Base-by-base conservation (phyloP, 2,797 vertebrate species). In the Leptoclinus maculatus region DNA sequence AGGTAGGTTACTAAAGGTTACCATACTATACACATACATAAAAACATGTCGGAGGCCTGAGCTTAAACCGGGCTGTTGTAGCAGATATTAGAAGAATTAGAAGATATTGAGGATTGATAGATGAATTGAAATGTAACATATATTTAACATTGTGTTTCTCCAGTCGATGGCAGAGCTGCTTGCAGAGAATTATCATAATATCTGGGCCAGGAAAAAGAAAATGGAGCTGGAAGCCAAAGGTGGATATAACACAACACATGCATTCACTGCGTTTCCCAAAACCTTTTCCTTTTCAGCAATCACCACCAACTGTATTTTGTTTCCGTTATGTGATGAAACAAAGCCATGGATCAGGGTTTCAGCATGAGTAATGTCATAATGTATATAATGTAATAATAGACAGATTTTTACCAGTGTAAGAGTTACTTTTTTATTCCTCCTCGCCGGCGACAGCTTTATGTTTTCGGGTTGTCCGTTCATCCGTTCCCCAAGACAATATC, bases 111-210 rank as follows among this genome's bases (percentile, higher is more conserved):
- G 41, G 0, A 14, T 56, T 9, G 38, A 70, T 19, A 21, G 7
- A 49, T 76, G 14, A 25, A 54, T 6, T 38, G 43, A 53, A 29
- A 4, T 29, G 41, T 58, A 51, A 12, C 13, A n/a, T n/a, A 4
- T 58, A 34, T 63, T 19, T 36, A 32, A 39, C 23, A 16, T 56
- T 86, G n/a, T 87, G 27, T 71, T 78, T 75, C 66, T 88, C 25
- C 90, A 99, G 97, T 96, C 97, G 10, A 97, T 99, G 97, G 97
- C 98, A 51, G 98, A 99, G 84, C 96, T 98, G 92, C 97, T 99
- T 84, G 98, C 98, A 25, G 97, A 99, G 92, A 99, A 99, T 89
- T 98, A 98, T 87, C 98, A 99, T 85, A 99, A 99, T 60, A 97
- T 96, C 86, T 99, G 98, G 98, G 97, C 98, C 59, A 97, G 96